A percentile compares a stretch with the other conserved stretches of the same genome.
Evolutionary conservation across 1,140 invertebrate genomes (phyloP).

Genomic region (Glossosoma conforme): DNA sequence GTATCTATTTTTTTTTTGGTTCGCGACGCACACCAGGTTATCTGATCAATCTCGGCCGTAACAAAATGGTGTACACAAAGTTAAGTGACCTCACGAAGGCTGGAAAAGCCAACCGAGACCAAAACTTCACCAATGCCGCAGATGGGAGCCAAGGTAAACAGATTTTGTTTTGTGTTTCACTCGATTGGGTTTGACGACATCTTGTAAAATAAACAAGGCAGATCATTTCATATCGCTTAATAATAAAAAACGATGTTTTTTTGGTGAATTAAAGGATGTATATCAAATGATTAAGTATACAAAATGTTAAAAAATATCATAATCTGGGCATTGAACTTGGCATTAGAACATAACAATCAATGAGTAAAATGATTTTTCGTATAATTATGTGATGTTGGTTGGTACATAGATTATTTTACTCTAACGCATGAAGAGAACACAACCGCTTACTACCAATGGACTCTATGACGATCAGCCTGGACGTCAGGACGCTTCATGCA

Average conservation of each 20-base stretch:
- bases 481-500: no score
- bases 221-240: neutral
- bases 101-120: slow-evolving; percentile 26
- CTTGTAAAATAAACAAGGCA: neutral
- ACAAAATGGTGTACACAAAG: slow-evolving; percentile 27
- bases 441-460: no score
- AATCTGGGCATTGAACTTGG: no score
- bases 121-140: slow-evolving; percentile 11
- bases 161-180: slow-evolving; percentile 10
- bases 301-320: no score
- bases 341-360: no score
- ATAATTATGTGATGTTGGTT: no score
- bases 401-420: no score
- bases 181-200: slow-evolving; percentile 2
- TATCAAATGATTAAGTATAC: no score
- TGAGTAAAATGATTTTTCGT: no score
- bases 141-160: slow-evolving; percentile 17
- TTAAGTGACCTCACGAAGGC: slow-evolving; percentile 23
- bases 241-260: neutral
- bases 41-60: slow-evolving; percentile 8
- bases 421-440: no score
- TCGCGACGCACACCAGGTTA: slow-evolving; percentile 9
- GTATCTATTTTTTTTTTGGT: neutral
- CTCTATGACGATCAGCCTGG: no score
- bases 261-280: no score